Evolutionary conservation across 2,888 invertebrate species (phyloP).

Genomic region (Drosophila gaucha): DNA sequence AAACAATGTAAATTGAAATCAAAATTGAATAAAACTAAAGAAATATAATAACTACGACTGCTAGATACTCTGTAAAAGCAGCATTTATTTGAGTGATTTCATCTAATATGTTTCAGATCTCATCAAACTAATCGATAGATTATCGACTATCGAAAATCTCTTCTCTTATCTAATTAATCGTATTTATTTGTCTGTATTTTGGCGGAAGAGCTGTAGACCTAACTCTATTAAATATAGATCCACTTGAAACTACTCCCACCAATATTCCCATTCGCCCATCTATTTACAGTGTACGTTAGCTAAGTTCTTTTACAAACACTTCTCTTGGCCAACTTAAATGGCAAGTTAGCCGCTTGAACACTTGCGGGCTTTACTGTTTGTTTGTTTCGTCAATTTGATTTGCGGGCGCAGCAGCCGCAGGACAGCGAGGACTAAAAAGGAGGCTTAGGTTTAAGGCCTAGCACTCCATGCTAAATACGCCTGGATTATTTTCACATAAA

Average conservation of each 20-base stretch:
- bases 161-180: too few relatives aligned
- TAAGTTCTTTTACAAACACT: not conserved
- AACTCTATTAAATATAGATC: too few relatives aligned
- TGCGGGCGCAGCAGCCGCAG: conserved; percentile 18
- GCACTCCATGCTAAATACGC: conserved; percentile 64
- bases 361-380: conserved; percentile 31
- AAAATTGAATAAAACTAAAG: not conserved
- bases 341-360: conserved; percentile 37
- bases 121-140: not conserved
- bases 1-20: conserved; percentile 6
- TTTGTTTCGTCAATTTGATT: conserved; percentile 62
- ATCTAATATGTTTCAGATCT: not conserved
- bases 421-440: conserved; percentile 12
- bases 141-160: not conserved
- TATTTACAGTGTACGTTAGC: not conserved
- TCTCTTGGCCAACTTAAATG: conserved; percentile 13
- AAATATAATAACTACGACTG: not conserved
- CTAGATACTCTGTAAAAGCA: not conserved
- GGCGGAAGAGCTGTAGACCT: too few relatives aligned
- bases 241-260: too few relatives aligned
- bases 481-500: conserved; percentile 75
- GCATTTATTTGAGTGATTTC: not conserved
- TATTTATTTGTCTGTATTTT: too few relatives aligned
- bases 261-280: not conserved
- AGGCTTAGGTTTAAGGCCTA: conserved; percentile 21